A percentile compares a stretch with the other conserved stretches of the same genome.
Conservation (phyloP, 2,888 invertebrate species). For the Octonoba sinensis region DNA sequence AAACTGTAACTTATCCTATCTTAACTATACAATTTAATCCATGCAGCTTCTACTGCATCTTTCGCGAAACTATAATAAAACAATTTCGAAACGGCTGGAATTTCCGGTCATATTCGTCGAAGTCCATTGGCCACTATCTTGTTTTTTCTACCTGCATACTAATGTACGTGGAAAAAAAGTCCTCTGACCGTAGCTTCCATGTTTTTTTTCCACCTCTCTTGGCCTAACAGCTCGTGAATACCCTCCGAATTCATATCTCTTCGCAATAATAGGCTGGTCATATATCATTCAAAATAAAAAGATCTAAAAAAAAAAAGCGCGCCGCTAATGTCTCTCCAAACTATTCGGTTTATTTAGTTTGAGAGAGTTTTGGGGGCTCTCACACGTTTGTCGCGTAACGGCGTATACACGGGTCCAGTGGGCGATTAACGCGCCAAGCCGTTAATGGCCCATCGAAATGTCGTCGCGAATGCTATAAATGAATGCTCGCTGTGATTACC, state of each 20-base stretch:
- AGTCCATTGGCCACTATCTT: too few relatives aligned
- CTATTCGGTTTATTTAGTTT: slow-evolving; percentile 48
- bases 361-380: slow-evolving; percentile 28
- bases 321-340: slow-evolving; percentile 42
- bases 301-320: slow-evolving; percentile 17
- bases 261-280: slow-evolving; percentile 11
- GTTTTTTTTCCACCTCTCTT: too few relatives aligned
- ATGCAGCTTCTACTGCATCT: too few relatives aligned
- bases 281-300: slow-evolving; percentile 41
- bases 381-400: slow-evolving; percentile 42
- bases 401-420: slow-evolving; percentile 21
- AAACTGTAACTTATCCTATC: too few relatives aligned
- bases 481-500: slow-evolving; percentile 60
- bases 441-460: slow-evolving; percentile 57
- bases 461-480: slow-evolving; percentile 53
- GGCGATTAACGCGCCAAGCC: slow-evolving; percentile 52
- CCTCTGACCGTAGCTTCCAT: too few relatives aligned
- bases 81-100: too few relatives aligned
- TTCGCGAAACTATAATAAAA: too few relatives aligned
- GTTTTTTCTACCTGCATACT: too few relatives aligned
- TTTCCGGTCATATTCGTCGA: too few relatives aligned
- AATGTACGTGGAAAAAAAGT: too few relatives aligned
- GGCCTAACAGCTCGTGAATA: too few relatives aligned
- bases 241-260: neutral
- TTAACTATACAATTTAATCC: too few relatives aligned